phyloP scores from a whole-genome alignment of 2,888 invertebrate genomes.

The Acanthacorydalis orientalis region DNA sequence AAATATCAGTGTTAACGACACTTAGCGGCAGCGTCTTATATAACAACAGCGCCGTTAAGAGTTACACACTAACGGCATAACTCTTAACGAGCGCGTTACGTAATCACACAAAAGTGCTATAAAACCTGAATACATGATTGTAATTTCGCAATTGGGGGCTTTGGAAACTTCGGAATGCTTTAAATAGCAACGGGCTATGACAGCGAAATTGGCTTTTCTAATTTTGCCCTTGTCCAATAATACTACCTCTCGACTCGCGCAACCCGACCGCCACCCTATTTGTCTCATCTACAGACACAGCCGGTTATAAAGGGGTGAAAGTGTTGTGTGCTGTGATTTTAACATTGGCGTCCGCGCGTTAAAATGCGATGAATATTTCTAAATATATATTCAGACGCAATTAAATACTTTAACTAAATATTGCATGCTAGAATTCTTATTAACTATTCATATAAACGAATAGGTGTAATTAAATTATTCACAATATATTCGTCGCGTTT shows the following conservation, averaged over 20 bases:
- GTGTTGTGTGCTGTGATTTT: too few relatives aligned
- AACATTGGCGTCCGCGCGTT: too few relatives aligned
- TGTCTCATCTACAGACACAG: too few relatives aligned
- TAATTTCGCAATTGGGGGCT: slow-evolving; percentile 3
- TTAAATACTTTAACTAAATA: too few relatives aligned
- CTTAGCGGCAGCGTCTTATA: not conserved
- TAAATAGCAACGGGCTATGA: slow-evolving; percentile 16
- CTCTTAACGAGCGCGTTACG: not conserved
- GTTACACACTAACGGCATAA: not conserved
- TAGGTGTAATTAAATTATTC: too few relatives aligned
- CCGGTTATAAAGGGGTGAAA: too few relatives aligned
- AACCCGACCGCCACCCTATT: not conserved
- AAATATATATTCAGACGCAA: too few relatives aligned
- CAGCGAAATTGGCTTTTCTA: slow-evolving; percentile 24
- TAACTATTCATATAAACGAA: too few relatives aligned
- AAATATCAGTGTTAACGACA: not conserved
- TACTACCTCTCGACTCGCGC: not conserved
- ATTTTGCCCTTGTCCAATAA: slow-evolving; percentile 23
- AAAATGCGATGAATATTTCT: too few relatives aligned
- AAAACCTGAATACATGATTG: slow-evolving; percentile 3
- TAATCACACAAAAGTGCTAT: slow-evolving; percentile 1
- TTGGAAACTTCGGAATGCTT: slow-evolving; percentile 1
- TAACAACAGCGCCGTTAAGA: too few relatives aligned
- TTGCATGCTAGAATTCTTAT: too few relatives aligned
- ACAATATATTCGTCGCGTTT: too few relatives aligned